A percentile compares a stretch with the other conserved stretches of the same genome.
phyloP scores from a whole-genome alignment of 2,113 vertebrate genomes.

The Oenanthe melanoleuca region DNA sequence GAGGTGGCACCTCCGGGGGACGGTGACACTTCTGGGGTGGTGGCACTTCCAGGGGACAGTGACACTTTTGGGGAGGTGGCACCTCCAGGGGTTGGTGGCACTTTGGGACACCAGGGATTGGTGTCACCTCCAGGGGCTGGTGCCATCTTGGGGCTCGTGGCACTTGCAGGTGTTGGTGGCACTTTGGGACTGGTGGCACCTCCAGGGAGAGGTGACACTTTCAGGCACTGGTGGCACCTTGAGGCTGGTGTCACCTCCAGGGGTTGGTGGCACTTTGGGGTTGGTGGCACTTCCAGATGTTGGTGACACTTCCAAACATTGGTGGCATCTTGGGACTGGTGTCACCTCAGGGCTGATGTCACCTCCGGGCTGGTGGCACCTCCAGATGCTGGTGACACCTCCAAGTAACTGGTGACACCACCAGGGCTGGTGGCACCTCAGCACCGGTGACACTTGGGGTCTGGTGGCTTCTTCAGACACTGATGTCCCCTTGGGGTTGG shows the following conservation, averaged over 20 bases:
- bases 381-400: neutral
- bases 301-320: neutral
- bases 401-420: neutral
- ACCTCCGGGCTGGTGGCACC: neutral
- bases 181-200: too few relatives aligned
- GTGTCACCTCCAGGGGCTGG: fast-evolving
- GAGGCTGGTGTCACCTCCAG: neutral
- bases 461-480: neutral
- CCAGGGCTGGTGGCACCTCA: neutral
- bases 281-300: too few relatives aligned
- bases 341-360: neutral
- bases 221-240: too few relatives aligned
- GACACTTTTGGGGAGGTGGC: neutral
- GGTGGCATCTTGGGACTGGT: neutral
- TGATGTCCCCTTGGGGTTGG: neutral
- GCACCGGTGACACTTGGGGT: neutral
- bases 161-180: neutral
- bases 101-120: neutral
- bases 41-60: neutral
- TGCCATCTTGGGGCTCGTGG: fast-evolving
- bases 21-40: too few relatives aligned
- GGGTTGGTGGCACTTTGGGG: neutral
- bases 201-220: neutral
- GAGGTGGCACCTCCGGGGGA: too few relatives aligned
- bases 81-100: neutral